phyloP scores from a whole-genome alignment of 2,888 invertebrate genomes.

The Orchesellides sinensis region DNA sequence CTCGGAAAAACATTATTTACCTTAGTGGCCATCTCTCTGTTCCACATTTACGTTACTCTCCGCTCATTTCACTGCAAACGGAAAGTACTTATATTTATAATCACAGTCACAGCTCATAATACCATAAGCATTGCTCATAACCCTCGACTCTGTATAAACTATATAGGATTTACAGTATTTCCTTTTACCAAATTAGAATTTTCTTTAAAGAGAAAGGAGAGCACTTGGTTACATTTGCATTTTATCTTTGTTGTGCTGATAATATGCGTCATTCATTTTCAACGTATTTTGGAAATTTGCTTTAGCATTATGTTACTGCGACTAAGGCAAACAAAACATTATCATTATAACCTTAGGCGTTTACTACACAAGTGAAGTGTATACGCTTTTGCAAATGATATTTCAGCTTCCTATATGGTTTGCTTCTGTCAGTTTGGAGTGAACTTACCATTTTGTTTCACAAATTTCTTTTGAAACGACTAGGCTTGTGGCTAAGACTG shows the following conservation, averaged over 20 bases:
- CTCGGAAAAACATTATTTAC: constrained; percentile 5
- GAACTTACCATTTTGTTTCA: constrained; percentile 42
- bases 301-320: background rate
- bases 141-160: too few relatives aligned
- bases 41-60: too few relatives aligned
- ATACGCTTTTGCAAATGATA: background rate
- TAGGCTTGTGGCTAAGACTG: constrained; percentile 31
- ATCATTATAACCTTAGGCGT: background rate
- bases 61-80: too few relatives aligned
- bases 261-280: constrained; percentile 20
- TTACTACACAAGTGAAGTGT: too few relatives aligned
- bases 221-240: constrained; percentile 43
- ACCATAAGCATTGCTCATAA: too few relatives aligned
- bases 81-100: too few relatives aligned
- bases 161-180: too few relatives aligned
- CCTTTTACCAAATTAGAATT: too few relatives aligned
- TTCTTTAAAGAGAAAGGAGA: background rate
- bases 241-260: constrained; percentile 39
- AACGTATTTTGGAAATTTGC: background rate
- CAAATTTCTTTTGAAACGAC: constrained; percentile 57
- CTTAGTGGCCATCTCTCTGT: constrained; percentile 10
- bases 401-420: constrained; percentile 40
- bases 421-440: constrained; percentile 53
- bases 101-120: too few relatives aligned
- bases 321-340: background rate